A percentile compares a stretch with the other conserved stretches of the same genome.
Evolutionary conservation across 1,140 invertebrate species (phyloP).

Genomic region (Bombus huntii): DNA sequence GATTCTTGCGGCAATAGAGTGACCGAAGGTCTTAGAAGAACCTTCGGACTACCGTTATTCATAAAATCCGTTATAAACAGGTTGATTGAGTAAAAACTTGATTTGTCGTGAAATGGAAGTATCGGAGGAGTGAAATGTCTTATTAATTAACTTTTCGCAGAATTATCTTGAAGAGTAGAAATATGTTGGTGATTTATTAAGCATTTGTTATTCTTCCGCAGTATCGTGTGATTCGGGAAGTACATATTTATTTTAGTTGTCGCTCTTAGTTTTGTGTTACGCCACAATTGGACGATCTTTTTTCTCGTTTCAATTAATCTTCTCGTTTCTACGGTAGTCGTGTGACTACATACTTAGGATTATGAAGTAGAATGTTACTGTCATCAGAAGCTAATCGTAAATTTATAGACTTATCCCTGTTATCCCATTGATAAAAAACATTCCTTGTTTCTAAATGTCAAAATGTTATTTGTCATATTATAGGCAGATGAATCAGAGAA

Average conservation of each 20-base stretch:
- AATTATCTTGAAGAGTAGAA: background rate
- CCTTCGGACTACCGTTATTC: conserved; percentile 13
- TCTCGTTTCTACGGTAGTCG: background rate
- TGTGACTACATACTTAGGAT: background rate
- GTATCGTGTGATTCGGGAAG: too few relatives aligned
- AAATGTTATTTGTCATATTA: background rate
- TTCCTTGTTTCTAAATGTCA: background rate
- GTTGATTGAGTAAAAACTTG: background rate
- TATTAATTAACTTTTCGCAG: background rate
- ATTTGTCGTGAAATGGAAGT: background rate
- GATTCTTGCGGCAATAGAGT: background rate
- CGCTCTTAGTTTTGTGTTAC: background rate
- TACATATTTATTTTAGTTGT: background rate
- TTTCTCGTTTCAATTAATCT: background rate
- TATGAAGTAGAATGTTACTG: background rate
- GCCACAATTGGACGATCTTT: background rate
- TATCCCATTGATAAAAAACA: background rate
- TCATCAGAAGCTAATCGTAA: background rate
- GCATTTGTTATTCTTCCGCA: too few relatives aligned
- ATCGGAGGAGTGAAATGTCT: background rate
- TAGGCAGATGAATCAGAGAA: too few relatives aligned
- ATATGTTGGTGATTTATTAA: too few relatives aligned
- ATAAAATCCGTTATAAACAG: too few relatives aligned
- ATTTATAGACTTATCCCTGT: background rate
- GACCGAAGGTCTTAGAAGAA: background rate